Percentiles rank a stretch among this genome's conserved stretches.
Conservation (phyloP, 1,140 invertebrate species). For the Cephus cinctus region DNA sequence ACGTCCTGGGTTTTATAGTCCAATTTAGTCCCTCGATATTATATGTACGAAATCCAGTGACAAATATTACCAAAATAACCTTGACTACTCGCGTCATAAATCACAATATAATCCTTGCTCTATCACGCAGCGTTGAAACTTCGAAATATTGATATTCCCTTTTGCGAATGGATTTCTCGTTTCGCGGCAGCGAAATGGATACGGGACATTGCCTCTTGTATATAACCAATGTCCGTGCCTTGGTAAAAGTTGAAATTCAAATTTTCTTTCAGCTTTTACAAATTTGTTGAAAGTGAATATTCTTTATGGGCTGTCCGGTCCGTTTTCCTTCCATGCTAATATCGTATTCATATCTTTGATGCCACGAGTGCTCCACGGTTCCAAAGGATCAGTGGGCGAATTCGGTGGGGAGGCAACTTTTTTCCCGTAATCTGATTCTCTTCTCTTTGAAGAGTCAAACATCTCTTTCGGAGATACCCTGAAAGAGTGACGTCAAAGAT, state of each 20-base stretch:
- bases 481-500: too few relatives aligned
- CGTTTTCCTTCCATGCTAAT: slow-evolving; percentile 61
- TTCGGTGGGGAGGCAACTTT: slow-evolving; percentile 30
- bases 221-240: too few relatives aligned
- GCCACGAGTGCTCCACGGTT: slow-evolving; percentile 71
- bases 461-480: slow-evolving; percentile 26
- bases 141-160: too few relatives aligned
- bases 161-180: slow-evolving; percentile 11
- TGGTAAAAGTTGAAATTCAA: too few relatives aligned
- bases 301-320: slow-evolving; percentile 48
- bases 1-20: too few relatives aligned
- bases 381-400: slow-evolving; percentile 64
- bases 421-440: slow-evolving; percentile 33
- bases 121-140: slow-evolving; percentile 1
- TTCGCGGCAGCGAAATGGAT: slow-evolving; percentile 3
- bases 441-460: slow-evolving; percentile 32
- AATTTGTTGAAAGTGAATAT: neutral
- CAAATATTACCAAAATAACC: too few relatives aligned
- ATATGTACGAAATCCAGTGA: too few relatives aligned
- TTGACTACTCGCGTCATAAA: too few relatives aligned
- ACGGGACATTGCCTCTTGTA: slow-evolving; percentile 9
- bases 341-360: slow-evolving; percentile 73
- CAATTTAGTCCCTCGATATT: too few relatives aligned
- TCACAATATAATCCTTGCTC: too few relatives aligned
- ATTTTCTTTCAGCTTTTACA: too few relatives aligned